Evolutionary conservation across 2,888 invertebrate species (phyloP).

Genomic region (Sinotaia quadrata): DNA sequence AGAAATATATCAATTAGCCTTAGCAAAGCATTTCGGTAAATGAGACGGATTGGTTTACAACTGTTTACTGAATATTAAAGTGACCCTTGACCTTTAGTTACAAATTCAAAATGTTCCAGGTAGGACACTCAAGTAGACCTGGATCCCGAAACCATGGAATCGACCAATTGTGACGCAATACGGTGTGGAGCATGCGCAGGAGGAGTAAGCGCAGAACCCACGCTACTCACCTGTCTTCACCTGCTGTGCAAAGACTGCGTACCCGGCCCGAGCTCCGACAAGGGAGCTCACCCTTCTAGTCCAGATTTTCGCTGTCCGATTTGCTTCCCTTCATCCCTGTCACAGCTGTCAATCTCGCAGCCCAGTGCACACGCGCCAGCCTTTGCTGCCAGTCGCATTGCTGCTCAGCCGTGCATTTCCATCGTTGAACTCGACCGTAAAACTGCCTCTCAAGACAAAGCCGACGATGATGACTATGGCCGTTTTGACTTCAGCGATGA

Average conservation of each 20-base stretch:
- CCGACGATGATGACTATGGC: neutral
- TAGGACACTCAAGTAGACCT: too few species aligned
- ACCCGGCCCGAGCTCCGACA: constrained; percentile 1
- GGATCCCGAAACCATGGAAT: too few species aligned
- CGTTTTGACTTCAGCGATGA: constrained; percentile 16
- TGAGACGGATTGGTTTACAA: too few species aligned
- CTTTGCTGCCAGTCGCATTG: neutral
- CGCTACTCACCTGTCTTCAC: constrained; percentile 38
- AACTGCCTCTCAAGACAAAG: neutral
- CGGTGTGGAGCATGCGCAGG: constrained; percentile 17
- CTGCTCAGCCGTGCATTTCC: constrained; percentile 6
- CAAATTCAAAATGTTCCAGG: too few species aligned
- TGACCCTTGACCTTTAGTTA: too few species aligned
- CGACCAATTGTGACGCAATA: neutral
- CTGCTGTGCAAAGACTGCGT: constrained; percentile 32
- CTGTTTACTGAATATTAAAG: too few species aligned
- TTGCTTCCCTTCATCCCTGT: neutral
- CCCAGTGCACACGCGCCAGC: neutral
- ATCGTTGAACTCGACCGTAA: constrained; percentile 12
- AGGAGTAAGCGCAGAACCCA: constrained; percentile 3
- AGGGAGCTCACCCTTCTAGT: neutral
- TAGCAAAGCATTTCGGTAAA: too few species aligned
- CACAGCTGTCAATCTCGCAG: constrained; percentile 8
- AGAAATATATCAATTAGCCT: too few species aligned
- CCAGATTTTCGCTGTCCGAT: constrained; percentile 25